Conservation (phyloP, 2,888 invertebrate genomes). For the Syrphus vitripennis region DNA sequence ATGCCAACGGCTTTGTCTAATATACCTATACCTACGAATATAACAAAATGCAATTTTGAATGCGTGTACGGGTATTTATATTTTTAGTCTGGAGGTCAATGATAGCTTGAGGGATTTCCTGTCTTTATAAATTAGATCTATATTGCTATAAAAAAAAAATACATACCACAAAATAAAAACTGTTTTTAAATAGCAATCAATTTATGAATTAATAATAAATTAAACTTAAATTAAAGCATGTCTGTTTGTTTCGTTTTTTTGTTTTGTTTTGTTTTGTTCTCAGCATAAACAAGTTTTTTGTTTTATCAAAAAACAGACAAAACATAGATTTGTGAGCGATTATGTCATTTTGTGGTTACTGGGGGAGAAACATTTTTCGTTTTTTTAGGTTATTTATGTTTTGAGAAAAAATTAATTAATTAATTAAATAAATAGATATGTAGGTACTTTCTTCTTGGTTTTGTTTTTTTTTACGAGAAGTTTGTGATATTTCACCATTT, state of each 20-base stretch:
- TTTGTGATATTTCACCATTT: too few species aligned
- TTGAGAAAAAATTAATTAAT: too few species aligned
- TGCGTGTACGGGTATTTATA: too few species aligned
- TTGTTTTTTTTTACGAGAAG: not conserved
- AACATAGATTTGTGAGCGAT: not conserved
- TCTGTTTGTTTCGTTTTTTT: not conserved
- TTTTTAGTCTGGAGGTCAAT: slow-evolving; percentile 3
- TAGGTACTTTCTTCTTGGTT: not conserved
- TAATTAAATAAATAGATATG: too few species aligned
- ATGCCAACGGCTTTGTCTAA: slow-evolving; percentile 15
- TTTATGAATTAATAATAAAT: not conserved
- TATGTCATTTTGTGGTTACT: not conserved
- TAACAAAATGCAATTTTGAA: slow-evolving; percentile 2
- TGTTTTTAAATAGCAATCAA: not conserved
- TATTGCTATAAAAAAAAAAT: not conserved
- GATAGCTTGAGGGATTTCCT: slow-evolving; percentile 12
- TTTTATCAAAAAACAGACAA: not conserved
- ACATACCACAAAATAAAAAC: not conserved
- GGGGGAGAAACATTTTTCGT: not conserved
- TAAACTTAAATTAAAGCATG: not conserved
- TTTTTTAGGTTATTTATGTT: not conserved
- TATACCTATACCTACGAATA: too few species aligned
- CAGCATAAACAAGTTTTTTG: not conserved
- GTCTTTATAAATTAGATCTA: slow-evolving; percentile 9
- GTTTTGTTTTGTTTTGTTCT: not conserved